Base-by-base conservation (phyloP, 2,888 invertebrate genomes). In the Pheosia tremula region DNA sequence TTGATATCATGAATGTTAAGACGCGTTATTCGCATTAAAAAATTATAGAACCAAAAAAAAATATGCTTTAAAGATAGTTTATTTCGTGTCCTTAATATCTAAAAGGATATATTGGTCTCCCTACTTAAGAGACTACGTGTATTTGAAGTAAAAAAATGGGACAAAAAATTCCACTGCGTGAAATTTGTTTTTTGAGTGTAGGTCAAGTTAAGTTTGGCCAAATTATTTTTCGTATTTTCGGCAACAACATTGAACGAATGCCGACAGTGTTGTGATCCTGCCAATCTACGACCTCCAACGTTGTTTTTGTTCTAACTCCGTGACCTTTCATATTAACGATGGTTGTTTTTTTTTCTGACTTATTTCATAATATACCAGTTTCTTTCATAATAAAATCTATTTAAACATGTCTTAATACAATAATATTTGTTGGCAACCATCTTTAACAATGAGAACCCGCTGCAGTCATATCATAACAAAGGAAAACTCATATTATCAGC, bases 401-500 rank as follows among this genome's bases (percentile, higher is more conserved):
- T 36, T 52, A 37, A 37, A 47, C 47, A n/a, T 36, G 52, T 7
- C 13, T 13, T 41, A 43, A 56, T 24, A 24, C 45, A 56, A 56
- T 56, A 56, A 56, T 56, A 45, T 56, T 56, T 56, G 45, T 56
- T 36, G 41, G 43, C 56, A 11, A 36, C 24, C 43, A 56, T 36
- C 56, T 56, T 11, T 45, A 56, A 56, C 56, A 56, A 56, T 56
- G 45, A 45, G 43, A 45, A 13, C 37, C 39, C 58, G 41, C 41
- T 72, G 75, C 68, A 69, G 64, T 54, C 43, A 56, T 68, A 52
- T 60, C 61, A 75, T 61, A 72, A 72, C 75, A 74, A 75, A 72
- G 69, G 62, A 41, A 56, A 56, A 11, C 45, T 47, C 61, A 63
- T 63, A 59, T 71, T 60, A 63, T 57, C 54, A 36, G 1, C 59